Evolutionary conservation across 2,888 invertebrate genomes (phyloP), one percentile per base, ranked within the genome.

Genomic region (Tachystola acroxantha): DNA sequence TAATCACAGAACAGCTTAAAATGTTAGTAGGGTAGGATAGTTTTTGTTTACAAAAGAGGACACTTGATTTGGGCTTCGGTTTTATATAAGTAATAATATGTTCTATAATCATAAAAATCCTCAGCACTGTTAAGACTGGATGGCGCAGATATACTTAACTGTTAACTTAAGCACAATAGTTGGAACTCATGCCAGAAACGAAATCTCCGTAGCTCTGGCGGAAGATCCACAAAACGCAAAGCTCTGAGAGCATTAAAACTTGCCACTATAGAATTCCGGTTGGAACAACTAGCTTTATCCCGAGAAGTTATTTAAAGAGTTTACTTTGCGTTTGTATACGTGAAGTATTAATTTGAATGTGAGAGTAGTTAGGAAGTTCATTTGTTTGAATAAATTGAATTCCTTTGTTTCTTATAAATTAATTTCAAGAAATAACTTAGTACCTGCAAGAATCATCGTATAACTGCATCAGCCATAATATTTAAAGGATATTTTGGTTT

Each of bases 161-260:
- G 14, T 6, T 14, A 10, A 14, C n/a, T 29, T n/a, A 13, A 29
- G 29, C 19, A 39, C 34, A 39, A 39, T 35, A 25, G 27, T 36
- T 37, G 40, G 43, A 42, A 33, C 43, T 35, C 13, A 39, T 38
- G 40, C 45, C 52, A 56, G 53, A 56, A 52, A 53, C 56, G 43
- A 54, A 64, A 62, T 59, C 64, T 62, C 54, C 43, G 57, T 55
- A 63, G 55, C 57, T 43, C 36, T 38, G 30, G 22, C 36, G 43
- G 35, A 42, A 57, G 54, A 63, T 57, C 49, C 53, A 53, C 49
- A 52, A 52, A 54, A 51, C 53, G 29, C 44, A 38, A 42, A 36
- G 44, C 49, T 45, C 39, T 36, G 50, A 45, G 57, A 51, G 68
- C 57, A 66, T 69, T 69, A 71, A 73, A 74, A 72, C 69, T 71